Base-by-base conservation (phyloP, 2,888 invertebrate genomes). In the Morpho deidamia region DNA sequence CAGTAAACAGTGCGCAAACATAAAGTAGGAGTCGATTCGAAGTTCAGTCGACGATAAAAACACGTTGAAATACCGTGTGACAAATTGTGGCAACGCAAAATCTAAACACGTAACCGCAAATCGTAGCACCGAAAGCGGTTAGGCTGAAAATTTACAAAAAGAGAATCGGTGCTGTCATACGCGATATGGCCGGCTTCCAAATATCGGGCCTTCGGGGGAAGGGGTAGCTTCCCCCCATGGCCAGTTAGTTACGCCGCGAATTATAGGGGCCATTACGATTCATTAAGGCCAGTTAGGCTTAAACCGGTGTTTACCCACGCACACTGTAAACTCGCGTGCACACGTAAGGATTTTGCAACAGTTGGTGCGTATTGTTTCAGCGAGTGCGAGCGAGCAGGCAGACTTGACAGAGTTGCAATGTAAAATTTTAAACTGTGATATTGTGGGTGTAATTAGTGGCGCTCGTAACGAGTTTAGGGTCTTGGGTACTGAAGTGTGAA, bases 241-340 rank as follows among this genome's bases (percentile, higher is more conserved):
- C 82, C 87, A 88, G 89, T 90, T 90, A 90, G 90, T 90, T 90
- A 89, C 89, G 89, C 89, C 88, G 88, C 90, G 89, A 90, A 90
- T 90, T 90, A 90, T 90, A 90, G 90, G 88, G 90, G 88, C 90
- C 90, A 90, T 90, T 90, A 90, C 90, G 90, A 90, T 90, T 90
- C 90, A 90, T 90, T 90, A 90, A 90, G 88, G 90, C 89, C 90
- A 88, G 90, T 90, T 90, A 90, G 89, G 90, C 89, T 90, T 90
- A 88, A 90, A 88, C 86, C 82, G 86, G 88, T 90, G 88, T 90
- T 90, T 90, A 85, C 89, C 71, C 83, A 87, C 86, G 72, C 88
- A 86, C 84, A 87, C 87, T 63, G 12, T 60, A 43, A 63, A 60
- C 44, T 51, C 57, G 23, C 55, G 56, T 67, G 53, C 71, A 73